These are phyloP conservation scores for Homarus americanus DNA, from an alignment of 1,140 invertebrate genomes.

Conservation along the genomic window DNA sequence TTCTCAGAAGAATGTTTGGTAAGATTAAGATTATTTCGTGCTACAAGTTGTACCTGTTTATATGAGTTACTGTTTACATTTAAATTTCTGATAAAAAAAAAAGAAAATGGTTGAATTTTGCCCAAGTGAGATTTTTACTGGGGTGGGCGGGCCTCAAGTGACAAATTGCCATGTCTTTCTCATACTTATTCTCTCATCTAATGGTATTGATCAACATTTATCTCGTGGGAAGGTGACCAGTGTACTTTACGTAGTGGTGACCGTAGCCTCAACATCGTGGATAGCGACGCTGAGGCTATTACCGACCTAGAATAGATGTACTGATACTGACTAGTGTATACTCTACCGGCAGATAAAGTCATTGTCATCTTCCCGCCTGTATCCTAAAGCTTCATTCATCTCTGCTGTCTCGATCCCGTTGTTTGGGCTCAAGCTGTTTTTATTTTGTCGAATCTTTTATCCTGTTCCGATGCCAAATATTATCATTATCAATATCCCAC, in stretches of 20 bases:
- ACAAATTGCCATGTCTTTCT: constrained; percentile 45
- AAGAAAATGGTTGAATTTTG: constrained; percentile 14
- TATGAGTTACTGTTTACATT: constrained; percentile 41
- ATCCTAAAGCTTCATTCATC: no score
- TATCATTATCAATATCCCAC: constrained; percentile 45
- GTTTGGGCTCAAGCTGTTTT: background rate
- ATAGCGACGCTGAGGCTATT: no score
- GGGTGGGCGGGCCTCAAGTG: background rate
- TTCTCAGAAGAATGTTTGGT: constrained; percentile 15
- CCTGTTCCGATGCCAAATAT: constrained; percentile 63
- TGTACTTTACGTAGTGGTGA: constrained; percentile 18
- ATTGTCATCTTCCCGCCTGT: no score
- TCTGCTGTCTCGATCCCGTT: background rate
- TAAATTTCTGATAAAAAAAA: background rate
- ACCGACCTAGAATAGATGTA: no score
- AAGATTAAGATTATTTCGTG: constrained; percentile 44
- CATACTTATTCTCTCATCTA: background rate
- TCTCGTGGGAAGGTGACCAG: background rate
- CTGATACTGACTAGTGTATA: no score
- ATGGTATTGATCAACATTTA: background rate
- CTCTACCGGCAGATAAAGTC: no score
- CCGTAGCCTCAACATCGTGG: no score
- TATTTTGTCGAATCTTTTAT: constrained; percentile 8
- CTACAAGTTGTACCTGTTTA: constrained; percentile 72
- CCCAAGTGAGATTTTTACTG: background rate